phyloP scores from a whole-genome alignment of 2,888 invertebrate species.

The Polyommatus iphigenia region DNA sequence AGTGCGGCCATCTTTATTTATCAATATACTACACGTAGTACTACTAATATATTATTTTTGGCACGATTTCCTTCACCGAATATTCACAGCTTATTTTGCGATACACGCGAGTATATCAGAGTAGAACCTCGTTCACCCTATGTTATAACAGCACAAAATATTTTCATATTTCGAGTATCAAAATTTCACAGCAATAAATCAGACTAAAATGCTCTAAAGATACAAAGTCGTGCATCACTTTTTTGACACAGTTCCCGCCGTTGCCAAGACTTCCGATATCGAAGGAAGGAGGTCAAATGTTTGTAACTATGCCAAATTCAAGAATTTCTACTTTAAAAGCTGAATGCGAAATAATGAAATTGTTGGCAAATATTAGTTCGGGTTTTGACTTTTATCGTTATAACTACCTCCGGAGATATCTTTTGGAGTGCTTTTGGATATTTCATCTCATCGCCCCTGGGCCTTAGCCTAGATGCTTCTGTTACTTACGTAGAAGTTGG shows the following conservation, averaged over 20 bases:
- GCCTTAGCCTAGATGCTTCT: neutral
- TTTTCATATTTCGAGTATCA: constrained; percentile 32
- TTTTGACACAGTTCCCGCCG: constrained; percentile 38
- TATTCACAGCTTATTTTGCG: neutral
- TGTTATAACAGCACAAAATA: constrained; percentile 27
- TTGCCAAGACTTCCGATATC: constrained; percentile 41
- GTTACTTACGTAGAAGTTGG: neutral
- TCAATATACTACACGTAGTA: too few relatives aligned
- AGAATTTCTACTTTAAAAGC: constrained; percentile 21
- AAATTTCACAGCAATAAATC: constrained; percentile 36
- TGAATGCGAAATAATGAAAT: constrained; percentile 28
- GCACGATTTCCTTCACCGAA: neutral
- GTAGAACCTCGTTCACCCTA: neutral
- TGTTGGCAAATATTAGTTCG: constrained; percentile 26
- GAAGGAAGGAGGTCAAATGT: constrained; percentile 41
- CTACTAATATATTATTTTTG: neutral
- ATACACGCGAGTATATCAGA: neutral
- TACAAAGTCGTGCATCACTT: constrained; percentile 37
- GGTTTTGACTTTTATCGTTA: neutral
- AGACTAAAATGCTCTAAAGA: constrained; percentile 38
- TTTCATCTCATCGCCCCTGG: neutral
- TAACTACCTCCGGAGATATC: neutral
- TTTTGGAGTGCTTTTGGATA: neutral
- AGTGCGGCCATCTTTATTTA: too few relatives aligned
- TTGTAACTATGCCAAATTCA: constrained; percentile 38